These are phyloP conservation scores for Meteorus colon DNA, from an alignment of 2,888 invertebrate genomes.

Conservation along the genomic window DNA sequence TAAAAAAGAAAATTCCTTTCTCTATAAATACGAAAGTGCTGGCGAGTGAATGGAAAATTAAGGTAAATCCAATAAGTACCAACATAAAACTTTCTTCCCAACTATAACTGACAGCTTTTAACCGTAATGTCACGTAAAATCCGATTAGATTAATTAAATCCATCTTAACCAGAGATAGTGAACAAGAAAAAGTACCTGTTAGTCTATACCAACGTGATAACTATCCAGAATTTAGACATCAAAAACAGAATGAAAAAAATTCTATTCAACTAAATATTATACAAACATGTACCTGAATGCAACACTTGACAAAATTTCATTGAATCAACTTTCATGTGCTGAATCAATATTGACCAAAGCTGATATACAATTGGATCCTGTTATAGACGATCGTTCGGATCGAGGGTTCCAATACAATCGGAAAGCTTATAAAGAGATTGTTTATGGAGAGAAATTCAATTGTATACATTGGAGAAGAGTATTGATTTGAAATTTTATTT, in stretches of 20 bases:
- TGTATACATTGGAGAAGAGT: background rate
- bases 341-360: background rate
- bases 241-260: too few species aligned
- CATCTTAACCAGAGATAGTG: background rate
- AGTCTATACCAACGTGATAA: too few species aligned
- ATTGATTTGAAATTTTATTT: slow-evolving; percentile 33
- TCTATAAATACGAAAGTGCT: background rate
- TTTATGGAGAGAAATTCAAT: too few species aligned
- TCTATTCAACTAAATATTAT: too few species aligned
- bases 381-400: slow-evolving; percentile 21
- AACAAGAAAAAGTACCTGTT: background rate
- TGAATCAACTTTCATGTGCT: background rate
- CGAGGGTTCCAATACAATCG: background rate
- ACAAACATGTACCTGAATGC: background rate
- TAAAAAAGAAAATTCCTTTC: slow-evolving; percentile 41
- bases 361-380: background rate
- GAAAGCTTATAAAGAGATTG: too few species aligned
- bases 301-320: background rate
- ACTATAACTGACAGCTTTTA: too few species aligned
- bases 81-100: background rate
- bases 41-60: slow-evolving; percentile 22
- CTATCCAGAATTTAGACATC: too few species aligned
- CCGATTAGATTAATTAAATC: background rate
- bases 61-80: slow-evolving; percentile 48
- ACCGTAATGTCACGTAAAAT: background rate